Evolutionary conservation across 2,888 invertebrate species (phyloP), one percentile per base, ranked within the genome.

Genomic region (Diarsia mendica): DNA sequence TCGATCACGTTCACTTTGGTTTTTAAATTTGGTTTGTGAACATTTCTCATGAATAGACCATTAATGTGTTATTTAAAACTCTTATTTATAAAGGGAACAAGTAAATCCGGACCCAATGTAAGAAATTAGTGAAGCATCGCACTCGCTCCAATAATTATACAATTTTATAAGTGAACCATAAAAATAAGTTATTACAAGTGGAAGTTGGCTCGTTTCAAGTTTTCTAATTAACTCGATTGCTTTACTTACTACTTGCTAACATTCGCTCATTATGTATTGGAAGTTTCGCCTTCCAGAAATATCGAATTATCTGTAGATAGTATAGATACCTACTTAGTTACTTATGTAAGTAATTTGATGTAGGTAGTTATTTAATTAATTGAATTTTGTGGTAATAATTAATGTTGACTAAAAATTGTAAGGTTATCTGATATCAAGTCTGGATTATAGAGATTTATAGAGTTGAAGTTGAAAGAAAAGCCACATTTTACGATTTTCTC

Each of bases 191-290:
- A 67, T 72, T 33, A 67, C 53, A 53, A 63, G 63, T 53, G 44
- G 23, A 74, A 87, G 65, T 85, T 77, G 49, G 75, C 66, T 73
- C 77, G 77, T 77, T 75, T 39, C 58, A 86, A 87, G 77, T 86
- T 86, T 66, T 68, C 72, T 84, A 85, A 87, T 85, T 86, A 86
- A 58, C 80, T 71, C 64, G 78, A 87, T 83, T 79, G 79, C 82
- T 81, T 79, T 58, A 81, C 74, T 77, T 72, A 72, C 66, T 63
- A 77, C 65, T 74, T 75, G 53, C 64, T 70, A 48, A 60, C 67
- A 72, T 33, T 77, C 60, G 48, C 51, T 55, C 70, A 72, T 84
- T 81, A 65, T 61, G 69, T 72, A 71, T 39, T 55, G 64, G 55
- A 60, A 65, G 67, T 67, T 55, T 58, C 15, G 73, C 67, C 69